phyloP scores from a whole-genome alignment of 1,140 invertebrate species.

The Ruditapes philippinarum region DNA sequence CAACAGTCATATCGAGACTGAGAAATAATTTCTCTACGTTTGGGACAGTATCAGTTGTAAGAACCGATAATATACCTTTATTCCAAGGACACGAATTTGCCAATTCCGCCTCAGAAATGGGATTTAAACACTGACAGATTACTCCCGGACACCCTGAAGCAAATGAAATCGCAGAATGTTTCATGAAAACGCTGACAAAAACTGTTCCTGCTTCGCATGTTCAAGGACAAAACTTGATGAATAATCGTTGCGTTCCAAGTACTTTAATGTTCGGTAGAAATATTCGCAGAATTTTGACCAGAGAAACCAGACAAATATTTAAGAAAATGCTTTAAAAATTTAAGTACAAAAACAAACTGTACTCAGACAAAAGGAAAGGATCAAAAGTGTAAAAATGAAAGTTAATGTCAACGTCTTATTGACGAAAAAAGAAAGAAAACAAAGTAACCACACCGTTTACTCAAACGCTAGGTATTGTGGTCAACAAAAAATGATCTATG shows the following conservation, averaged over 20 bases:
- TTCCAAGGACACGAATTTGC: neutral
- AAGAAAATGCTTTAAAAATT: too few species aligned
- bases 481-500: neutral
- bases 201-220: too few species aligned
- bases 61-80: neutral
- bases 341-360: neutral
- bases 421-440: neutral
- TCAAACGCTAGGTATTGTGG: neutral
- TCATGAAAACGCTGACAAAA: too few species aligned
- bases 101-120: too few species aligned
- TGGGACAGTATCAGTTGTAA: neutral
- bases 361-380: constrained; percentile 23
- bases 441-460: neutral
- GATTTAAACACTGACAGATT: too few species aligned
- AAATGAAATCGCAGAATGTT: too few species aligned
- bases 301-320: neutral
- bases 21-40: constrained; percentile 23
- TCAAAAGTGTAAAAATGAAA: too few species aligned
- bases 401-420: neutral
- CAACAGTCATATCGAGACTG: constrained; percentile 7
- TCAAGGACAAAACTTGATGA: constrained; percentile 10
- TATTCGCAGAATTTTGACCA: neutral
- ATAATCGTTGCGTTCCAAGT: neutral
- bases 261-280: too few species aligned
- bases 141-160: constrained; percentile 61